phyloP scores from a whole-genome alignment of 2,797 vertebrate species.

The Rhinophrynus dorsalis region DNA sequence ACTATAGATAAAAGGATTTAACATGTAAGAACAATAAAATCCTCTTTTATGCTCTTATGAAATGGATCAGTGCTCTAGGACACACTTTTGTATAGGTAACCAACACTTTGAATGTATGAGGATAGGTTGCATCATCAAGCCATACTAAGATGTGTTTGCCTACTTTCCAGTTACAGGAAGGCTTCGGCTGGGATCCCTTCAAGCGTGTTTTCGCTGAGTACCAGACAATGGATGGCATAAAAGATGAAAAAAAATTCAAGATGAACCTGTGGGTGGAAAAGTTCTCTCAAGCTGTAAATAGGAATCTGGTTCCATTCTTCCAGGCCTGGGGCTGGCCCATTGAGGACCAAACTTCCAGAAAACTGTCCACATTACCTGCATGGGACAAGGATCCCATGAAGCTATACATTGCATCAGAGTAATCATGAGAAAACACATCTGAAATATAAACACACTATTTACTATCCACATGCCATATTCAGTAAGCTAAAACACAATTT shows the following conservation, averaged over 20 bases:
- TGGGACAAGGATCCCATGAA: slow-evolving; percentile 37
- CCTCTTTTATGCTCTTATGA: too few relatives aligned
- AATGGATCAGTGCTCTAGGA: too few relatives aligned
- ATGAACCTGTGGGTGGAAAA: slow-evolving; percentile 80
- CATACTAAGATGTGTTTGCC: too few relatives aligned
- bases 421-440: not conserved
- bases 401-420: not conserved
- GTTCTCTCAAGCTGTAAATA: slow-evolving; percentile 72
- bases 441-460: too few relatives aligned
- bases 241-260: slow-evolving; percentile 67
- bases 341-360: slow-evolving; percentile 27
- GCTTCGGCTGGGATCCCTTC: slow-evolving; percentile 79
- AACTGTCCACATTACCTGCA: slow-evolving; percentile 7
- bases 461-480: too few relatives aligned
- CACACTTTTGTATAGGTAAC: too few relatives aligned
- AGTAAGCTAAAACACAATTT: too few relatives aligned
- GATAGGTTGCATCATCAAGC: too few relatives aligned
- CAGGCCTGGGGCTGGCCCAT: slow-evolving; percentile 84
- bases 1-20: too few relatives aligned
- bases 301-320: slow-evolving; percentile 76
- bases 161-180: slow-evolving; percentile 74
- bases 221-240: slow-evolving; percentile 63
- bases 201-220: slow-evolving; percentile 73
- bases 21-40: too few relatives aligned
- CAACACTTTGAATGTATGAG: too few relatives aligned